Conservation (phyloP, 2,888 invertebrate genomes). For the Nematopogon swammerdamellus region DNA sequence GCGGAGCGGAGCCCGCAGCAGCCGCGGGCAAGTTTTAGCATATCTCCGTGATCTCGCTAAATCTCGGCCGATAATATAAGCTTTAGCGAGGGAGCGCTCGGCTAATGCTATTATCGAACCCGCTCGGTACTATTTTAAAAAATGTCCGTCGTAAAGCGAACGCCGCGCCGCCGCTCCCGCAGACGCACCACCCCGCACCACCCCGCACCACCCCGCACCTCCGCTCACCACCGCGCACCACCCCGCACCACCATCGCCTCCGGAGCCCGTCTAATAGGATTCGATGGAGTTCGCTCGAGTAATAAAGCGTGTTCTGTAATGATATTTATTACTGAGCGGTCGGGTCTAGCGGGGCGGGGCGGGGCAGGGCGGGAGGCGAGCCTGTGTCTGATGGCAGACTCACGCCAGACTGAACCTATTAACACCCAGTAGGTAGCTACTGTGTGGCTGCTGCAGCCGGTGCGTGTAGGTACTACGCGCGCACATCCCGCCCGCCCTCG, state of each 20-base stretch:
- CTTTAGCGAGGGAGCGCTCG: constrained; percentile 29
- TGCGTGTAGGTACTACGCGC: too few species aligned
- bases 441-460: too few species aligned
- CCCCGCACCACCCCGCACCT: too few species aligned
- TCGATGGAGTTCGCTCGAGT: constrained; percentile 48
- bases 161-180: constrained; percentile 32
- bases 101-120: constrained; percentile 47
- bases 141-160: constrained; percentile 43
- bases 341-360: constrained; percentile 21
- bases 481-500: too few species aligned
- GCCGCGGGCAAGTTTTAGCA: too few species aligned
- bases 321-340: constrained; percentile 44
- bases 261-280: constrained; percentile 53
- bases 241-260: too few species aligned
- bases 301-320: constrained; percentile 53
- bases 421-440: too few species aligned
- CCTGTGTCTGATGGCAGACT: too few species aligned
- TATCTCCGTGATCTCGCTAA: too few species aligned
- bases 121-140: constrained; percentile 41
- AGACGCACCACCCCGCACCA: too few species aligned
- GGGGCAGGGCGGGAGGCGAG: constrained; percentile 14
- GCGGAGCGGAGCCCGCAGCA: constrained; percentile 17
- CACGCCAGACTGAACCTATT: too few species aligned
- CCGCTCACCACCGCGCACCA: too few species aligned
- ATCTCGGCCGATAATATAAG: constrained; percentile 23